phyloP scores from a whole-genome alignment of 2,113 vertebrate genomes.

The Pseudorasbora parva region DNA sequence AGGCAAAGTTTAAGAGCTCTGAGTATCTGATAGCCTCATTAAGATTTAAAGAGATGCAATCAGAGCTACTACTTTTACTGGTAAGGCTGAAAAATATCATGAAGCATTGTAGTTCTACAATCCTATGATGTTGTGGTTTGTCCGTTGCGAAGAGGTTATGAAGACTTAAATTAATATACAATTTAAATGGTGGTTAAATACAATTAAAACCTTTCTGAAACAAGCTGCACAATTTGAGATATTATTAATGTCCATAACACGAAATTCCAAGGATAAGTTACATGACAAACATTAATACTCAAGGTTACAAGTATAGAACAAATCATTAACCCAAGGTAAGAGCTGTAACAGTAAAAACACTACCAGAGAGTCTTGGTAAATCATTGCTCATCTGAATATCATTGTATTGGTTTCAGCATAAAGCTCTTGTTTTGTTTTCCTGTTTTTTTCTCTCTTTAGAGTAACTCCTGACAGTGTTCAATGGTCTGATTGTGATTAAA shows the following conservation, averaged over 20 bases:
- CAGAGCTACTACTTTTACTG: constrained; percentile 6
- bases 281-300: background rate
- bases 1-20: background rate
- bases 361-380: background rate
- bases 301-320: background rate
- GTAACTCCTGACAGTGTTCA: background rate
- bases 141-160: background rate
- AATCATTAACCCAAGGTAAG: background rate
- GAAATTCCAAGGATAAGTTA: background rate
- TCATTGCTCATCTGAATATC: background rate
- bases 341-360: background rate
- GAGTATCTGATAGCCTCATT: constrained; percentile 49
- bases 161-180: background rate
- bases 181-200: too few relatives aligned
- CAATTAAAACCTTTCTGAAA: background rate
- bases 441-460: too few relatives aligned
- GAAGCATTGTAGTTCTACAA: background rate
- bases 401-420: background rate
- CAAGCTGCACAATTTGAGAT: background rate
- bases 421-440: background rate
- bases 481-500: constrained; percentile 17
- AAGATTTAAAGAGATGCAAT: constrained; percentile 45
- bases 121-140: background rate
- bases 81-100: background rate
- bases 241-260: background rate